Conservation (phyloP, 2,797 vertebrate genomes). For the Gallinago stenura region DNA sequence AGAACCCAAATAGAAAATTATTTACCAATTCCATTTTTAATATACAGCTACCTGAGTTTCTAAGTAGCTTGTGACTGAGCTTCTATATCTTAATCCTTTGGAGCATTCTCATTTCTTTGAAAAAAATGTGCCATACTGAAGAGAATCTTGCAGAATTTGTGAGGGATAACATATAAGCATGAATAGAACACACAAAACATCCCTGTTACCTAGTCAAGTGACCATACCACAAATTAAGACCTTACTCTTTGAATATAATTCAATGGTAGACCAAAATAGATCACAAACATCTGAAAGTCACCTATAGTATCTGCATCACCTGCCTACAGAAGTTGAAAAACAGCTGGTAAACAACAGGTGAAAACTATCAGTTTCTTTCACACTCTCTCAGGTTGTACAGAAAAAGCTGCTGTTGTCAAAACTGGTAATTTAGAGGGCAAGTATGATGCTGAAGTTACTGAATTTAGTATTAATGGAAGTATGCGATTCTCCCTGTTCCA, state of each 20-base stretch:
- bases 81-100: background rate
- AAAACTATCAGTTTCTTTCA: background rate
- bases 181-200: background rate
- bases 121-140: background rate
- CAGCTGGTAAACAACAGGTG: background rate
- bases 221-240: background rate
- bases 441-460: background rate
- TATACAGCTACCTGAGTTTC: background rate
- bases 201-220: background rate
- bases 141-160: background rate
- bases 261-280: background rate
- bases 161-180: background rate
- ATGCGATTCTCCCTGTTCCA: background rate
- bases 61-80: background rate
- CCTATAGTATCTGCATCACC: background rate
- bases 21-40: background rate
- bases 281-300: background rate
- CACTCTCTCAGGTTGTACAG: background rate
- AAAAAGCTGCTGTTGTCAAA: background rate
- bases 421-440: accelerated
- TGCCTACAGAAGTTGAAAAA: background rate
- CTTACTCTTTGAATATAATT: background rate
- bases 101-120: background rate
- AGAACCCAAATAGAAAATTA: background rate
- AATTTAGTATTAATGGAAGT: background rate